A percentile compares a stretch with the other conserved stretches of the same genome.
These are phyloP conservation scores for Drosophila monieri DNA, from an alignment of 2,888 invertebrate species.

Conservation along the genomic window DNA sequence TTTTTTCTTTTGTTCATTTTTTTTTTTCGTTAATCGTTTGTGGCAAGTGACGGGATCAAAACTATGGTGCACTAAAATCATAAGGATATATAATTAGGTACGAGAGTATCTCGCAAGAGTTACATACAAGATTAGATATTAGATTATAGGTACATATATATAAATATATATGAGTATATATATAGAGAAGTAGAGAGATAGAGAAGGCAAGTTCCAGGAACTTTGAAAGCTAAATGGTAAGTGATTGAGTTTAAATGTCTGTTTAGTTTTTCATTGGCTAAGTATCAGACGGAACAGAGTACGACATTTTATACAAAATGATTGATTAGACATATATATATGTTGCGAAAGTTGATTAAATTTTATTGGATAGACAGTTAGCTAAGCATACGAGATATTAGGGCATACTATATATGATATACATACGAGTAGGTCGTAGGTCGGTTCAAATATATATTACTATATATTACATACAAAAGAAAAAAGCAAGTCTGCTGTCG, in stretches of 20 bases:
- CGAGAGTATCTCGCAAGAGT: constrained; percentile 21
- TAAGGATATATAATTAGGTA: constrained; percentile 35
- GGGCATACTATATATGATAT: constrained; percentile 31
- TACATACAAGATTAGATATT: constrained; percentile 29
- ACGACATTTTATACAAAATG: constrained; percentile 37
- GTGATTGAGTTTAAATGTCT: constrained; percentile 11
- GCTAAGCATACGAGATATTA: constrained; percentile 44
- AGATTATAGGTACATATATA: constrained; percentile 27
- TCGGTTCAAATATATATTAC: constrained; percentile 25
- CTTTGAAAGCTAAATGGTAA: constrained; percentile 25
- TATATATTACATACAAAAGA: constrained; percentile 70
- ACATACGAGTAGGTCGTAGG: constrained; percentile 38
- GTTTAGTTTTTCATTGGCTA: background rate
- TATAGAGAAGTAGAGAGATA: constrained; percentile 18
- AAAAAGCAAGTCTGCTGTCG: constrained; percentile 73
- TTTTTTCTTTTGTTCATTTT: constrained; percentile 70
- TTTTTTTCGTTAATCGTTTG: constrained; percentile 36
- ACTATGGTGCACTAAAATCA: constrained; percentile 59
- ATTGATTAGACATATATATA: constrained; percentile 9
- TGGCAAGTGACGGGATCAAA: constrained; percentile 42
- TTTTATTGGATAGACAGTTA: constrained; percentile 35
- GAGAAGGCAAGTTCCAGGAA: constrained; percentile 27
- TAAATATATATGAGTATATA: constrained; percentile 19
- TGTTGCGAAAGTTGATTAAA: constrained; percentile 28
- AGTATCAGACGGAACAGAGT: constrained; percentile 27